Percentiles rank a stretch among this genome's conserved stretches.
Conservation (phyloP, 1,140 invertebrate species). For the Drosophila rufa region DNA sequence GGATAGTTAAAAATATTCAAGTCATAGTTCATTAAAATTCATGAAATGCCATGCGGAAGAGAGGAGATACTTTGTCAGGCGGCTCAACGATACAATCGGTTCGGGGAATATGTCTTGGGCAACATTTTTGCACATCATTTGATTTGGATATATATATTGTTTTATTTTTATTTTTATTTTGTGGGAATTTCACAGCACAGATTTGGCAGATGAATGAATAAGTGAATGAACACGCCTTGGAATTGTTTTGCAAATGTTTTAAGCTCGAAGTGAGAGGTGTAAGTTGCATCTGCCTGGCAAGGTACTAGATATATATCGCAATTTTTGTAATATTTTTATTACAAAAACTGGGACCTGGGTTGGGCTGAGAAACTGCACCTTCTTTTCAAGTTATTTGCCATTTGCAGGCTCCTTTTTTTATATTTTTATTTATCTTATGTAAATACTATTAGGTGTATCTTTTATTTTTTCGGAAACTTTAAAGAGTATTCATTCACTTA, state of each 20-base stretch:
- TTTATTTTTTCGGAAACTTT: neutral
- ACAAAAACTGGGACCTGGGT: neutral
- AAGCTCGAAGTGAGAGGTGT: neutral
- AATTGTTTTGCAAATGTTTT: slow-evolving; percentile 1
- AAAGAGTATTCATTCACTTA: neutral
- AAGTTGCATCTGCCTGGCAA: neutral
- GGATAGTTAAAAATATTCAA: slow-evolving; percentile 6
- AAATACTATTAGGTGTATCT: neutral
- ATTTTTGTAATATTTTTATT: neutral
- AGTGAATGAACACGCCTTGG: slow-evolving; percentile 2
- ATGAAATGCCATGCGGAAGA: slow-evolving; percentile 23
- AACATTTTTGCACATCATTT: slow-evolving; percentile 33
- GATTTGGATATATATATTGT: slow-evolving; percentile 5
- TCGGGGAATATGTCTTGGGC: slow-evolving; percentile 37
- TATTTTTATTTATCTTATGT: neutral
- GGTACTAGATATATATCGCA: neutral
- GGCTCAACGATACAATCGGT: neutral
- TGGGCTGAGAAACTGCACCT: slow-evolving; percentile 5
- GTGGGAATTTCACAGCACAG: slow-evolving; percentile 1
- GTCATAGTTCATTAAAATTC: slow-evolving; percentile 20
- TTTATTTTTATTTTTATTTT: slow-evolving; percentile 13
- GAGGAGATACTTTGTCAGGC: neutral
- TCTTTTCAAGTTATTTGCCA: neutral
- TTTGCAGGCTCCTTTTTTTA: neutral
- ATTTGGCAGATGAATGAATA: neutral